Percentiles rank a stretch among this genome's conserved stretches.
Evolutionary conservation across 2,113 vertebrate genomes (phyloP).

Genomic region (Odontesthes bonariensis): DNA sequence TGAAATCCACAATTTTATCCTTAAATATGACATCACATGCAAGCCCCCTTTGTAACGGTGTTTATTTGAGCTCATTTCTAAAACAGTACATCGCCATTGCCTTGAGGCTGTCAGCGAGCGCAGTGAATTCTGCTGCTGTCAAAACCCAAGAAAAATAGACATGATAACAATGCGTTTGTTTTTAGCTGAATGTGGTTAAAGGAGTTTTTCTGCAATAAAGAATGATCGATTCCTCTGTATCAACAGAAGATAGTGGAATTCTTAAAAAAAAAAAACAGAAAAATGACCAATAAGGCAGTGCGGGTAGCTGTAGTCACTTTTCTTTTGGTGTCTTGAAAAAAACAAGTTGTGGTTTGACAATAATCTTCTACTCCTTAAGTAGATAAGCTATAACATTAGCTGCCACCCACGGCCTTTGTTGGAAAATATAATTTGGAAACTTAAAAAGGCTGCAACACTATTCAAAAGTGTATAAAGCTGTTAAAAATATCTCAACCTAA

Average conservation of each 20-base stretch:
- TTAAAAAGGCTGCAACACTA: no score
- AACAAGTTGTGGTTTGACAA: no score
- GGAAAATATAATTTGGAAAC: no score
- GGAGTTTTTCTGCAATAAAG: constrained; percentile 5
- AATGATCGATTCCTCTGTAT: constrained; percentile 1
- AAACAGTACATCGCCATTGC: constrained; percentile 35
- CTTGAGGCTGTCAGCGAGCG: constrained; percentile 13
- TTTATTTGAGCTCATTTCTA: constrained; percentile 23
- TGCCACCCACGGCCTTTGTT: no score
- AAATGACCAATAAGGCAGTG: neutral
- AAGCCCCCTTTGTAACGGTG: no score
- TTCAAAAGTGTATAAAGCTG: no score
- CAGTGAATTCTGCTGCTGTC: constrained; percentile 8
- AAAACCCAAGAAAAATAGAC: constrained; percentile 3
- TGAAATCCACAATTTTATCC: neutral
- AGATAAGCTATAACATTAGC: neutral
- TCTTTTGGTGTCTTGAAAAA: no score
- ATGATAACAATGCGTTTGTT: constrained; percentile 11
- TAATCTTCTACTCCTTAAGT: neutral
- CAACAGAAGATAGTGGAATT: neutral
- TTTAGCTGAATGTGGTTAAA: neutral
- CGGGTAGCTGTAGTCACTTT: no score
- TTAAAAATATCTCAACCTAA: no score
- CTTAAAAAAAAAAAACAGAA: neutral
- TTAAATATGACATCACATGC: constrained; percentile 3